Conservation (phyloP, 2,888 invertebrate species). For the Mimachlamys varia region DNA sequence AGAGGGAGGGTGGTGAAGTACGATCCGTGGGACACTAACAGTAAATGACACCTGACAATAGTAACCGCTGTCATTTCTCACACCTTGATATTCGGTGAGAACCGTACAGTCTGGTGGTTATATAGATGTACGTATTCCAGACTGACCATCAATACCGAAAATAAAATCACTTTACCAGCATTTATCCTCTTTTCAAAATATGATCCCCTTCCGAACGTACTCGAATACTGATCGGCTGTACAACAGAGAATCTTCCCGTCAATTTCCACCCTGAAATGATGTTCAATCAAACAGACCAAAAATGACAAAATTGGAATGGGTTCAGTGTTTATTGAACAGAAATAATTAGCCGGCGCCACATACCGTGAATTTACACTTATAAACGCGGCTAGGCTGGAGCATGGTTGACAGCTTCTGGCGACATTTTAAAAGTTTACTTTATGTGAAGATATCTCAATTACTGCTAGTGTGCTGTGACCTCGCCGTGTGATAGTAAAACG, state of each 20-base stretch:
- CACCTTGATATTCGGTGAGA: not conserved
- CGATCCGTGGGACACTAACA: not conserved
- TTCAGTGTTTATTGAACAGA: constrained; percentile 14
- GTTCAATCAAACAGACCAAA: not conserved
- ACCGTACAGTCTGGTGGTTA: not conserved
- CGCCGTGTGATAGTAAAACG: too few relatives aligned
- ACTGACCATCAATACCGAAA: not conserved
- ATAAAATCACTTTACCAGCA: not conserved
- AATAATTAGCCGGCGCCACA: not conserved
- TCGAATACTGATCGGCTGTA: not conserved
- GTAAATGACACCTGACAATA: not conserved
- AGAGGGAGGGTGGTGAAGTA: not conserved
- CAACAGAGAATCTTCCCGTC: not conserved
- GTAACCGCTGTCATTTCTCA: not conserved
- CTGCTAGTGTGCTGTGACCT: not conserved
- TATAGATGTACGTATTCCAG: not conserved
- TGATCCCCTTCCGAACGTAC: not conserved
- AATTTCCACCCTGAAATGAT: not conserved
- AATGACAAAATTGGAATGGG: not conserved
- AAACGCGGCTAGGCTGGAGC: not conserved
- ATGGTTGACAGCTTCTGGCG: constrained; percentile 14
- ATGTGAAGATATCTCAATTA: constrained; percentile 23
- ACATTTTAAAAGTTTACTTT: not conserved
- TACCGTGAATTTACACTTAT: not conserved
- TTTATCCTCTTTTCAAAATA: too few relatives aligned